Evolutionary conservation across 2,888 invertebrate genomes (phyloP).

Genomic region (Dicyrtoma fusca): DNA sequence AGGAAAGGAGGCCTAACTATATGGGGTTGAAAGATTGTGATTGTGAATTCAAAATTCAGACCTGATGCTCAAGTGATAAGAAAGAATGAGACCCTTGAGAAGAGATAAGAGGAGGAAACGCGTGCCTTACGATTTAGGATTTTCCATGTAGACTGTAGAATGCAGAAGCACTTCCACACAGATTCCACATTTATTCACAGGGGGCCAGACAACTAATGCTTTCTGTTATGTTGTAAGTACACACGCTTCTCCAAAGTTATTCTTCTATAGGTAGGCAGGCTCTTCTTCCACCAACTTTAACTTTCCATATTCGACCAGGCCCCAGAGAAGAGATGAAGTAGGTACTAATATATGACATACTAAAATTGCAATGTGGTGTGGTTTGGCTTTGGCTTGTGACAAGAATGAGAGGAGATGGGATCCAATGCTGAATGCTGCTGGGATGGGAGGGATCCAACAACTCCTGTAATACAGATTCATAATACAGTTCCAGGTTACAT

Average conservation of each 20-base stretch:
- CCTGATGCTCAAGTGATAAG: slow-evolving; percentile 31
- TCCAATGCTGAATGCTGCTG: too few species aligned
- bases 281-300: too few species aligned
- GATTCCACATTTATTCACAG: background rate
- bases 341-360: too few species aligned
- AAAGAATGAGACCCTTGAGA: slow-evolving; percentile 41
- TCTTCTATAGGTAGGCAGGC: background rate
- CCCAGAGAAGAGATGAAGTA: too few species aligned
- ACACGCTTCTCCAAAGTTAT: background rate
- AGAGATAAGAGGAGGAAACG: slow-evolving; percentile 32
- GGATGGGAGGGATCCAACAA: background rate
- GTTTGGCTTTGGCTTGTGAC: too few species aligned
- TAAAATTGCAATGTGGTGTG: too few species aligned
- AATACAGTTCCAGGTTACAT: too few species aligned
- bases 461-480: too few species aligned
- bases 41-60: slow-evolving; percentile 14
- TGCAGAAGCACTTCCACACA: background rate
- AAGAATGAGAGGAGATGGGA: too few species aligned
- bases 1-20: background rate
- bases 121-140: slow-evolving; percentile 34
- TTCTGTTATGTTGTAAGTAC: background rate
- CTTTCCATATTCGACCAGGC: too few species aligned
- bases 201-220: background rate
- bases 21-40: too few species aligned
- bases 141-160: background rate